phyloP scores from a whole-genome alignment of 2,888 invertebrate species.

The Patella ulyssiponensis region DNA sequence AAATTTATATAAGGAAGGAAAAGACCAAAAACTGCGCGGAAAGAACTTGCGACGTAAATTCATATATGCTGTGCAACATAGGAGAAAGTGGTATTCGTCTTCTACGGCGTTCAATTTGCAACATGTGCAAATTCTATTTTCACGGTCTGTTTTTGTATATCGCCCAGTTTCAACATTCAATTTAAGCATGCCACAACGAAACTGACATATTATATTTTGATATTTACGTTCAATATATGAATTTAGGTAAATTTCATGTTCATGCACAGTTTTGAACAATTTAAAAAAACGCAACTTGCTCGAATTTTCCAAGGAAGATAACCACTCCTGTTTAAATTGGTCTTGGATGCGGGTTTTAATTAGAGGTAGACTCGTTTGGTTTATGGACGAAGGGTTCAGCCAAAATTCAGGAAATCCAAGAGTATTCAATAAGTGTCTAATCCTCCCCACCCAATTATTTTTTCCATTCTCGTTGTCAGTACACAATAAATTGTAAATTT shows the following conservation, averaged over 20 bases:
- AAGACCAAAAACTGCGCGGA: background rate
- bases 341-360: background rate
- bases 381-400: too few species aligned
- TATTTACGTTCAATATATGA: background rate
- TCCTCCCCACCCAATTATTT: background rate
- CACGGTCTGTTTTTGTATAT: slow-evolving; percentile 1
- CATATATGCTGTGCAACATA: background rate
- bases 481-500: background rate
- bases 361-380: background rate
- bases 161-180: slow-evolving; percentile 7
- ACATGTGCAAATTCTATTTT: slow-evolving; percentile 1
- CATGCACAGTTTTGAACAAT: background rate
- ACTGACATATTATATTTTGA: too few species aligned
- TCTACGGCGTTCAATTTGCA: background rate
- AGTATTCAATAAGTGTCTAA: too few species aligned
- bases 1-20: background rate
- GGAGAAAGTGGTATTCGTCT: background rate
- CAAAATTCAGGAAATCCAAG: too few species aligned
- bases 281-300: slow-evolving; percentile 6
- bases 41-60: too few species aligned
- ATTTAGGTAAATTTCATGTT: background rate
- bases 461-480: background rate
- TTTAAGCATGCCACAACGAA: background rate
- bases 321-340: background rate
- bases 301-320: background rate